Percentiles rank a stretch among this genome's conserved stretches.
Evolutionary conservation across 2,888 invertebrate genomes (phyloP).

Genomic region (Iselma pallidipennis): DNA sequence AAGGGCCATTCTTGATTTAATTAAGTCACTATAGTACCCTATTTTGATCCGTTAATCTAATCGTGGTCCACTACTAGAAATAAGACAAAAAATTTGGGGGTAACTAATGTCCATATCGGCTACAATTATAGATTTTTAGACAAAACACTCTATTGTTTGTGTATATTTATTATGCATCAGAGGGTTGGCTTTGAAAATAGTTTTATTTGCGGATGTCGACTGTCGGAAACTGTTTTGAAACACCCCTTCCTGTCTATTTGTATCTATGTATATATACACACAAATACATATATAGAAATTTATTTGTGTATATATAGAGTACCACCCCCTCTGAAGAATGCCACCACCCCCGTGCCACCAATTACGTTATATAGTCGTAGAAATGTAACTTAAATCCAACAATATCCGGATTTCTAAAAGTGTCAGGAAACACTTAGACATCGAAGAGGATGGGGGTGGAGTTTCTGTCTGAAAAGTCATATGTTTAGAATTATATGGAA

Average conservation of each 20-base stretch:
- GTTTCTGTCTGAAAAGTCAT: slow-evolving; percentile 5
- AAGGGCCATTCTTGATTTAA: slow-evolving; percentile 38
- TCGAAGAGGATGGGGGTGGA: not conserved
- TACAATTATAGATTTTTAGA: not conserved
- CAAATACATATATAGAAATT: too few relatives aligned
- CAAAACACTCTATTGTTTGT: not conserved
- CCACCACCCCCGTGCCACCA: too few relatives aligned
- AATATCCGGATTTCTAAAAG: not conserved
- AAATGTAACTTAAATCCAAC: too few relatives aligned
- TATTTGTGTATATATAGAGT: not conserved
- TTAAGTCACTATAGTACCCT: slow-evolving; percentile 44
- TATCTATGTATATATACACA: not conserved
- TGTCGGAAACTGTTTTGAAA: slow-evolving; percentile 45
- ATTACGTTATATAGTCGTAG: too few relatives aligned
- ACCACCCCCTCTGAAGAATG: not conserved
- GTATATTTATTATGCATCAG: not conserved
- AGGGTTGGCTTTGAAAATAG: slow-evolving; percentile 19
- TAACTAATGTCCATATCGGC: too few relatives aligned
- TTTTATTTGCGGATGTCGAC: slow-evolving; percentile 39
- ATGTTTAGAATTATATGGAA: slow-evolving; percentile 2
- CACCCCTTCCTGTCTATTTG: slow-evolving; percentile 46
- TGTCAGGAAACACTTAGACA: not conserved
- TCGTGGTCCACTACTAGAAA: not conserved
- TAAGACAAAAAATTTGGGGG: too few relatives aligned
- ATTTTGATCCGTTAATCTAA: slow-evolving; percentile 38